Conservation (phyloP, 2,888 invertebrate species). For the Melinopterus prodromus region DNA sequence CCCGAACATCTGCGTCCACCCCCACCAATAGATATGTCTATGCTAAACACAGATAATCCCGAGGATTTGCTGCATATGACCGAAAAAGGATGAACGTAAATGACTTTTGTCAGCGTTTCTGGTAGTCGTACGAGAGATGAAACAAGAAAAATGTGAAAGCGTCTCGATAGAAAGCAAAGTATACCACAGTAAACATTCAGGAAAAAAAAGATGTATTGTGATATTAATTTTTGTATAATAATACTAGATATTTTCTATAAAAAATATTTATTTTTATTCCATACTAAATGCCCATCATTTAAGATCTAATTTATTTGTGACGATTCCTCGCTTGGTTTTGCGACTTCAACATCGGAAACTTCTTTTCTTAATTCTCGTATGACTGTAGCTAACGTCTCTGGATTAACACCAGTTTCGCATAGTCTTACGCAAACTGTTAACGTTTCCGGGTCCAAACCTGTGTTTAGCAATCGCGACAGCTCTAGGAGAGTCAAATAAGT, state of each 20-base stretch:
- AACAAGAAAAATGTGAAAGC: slow-evolving; percentile 84
- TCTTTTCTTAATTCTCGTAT: slow-evolving; percentile 79
- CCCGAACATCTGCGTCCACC: slow-evolving; percentile 91
- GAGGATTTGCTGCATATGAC: slow-evolving; percentile 86
- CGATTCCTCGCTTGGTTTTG: slow-evolving; percentile 30
- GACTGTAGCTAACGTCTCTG: no score
- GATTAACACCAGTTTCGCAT: no score
- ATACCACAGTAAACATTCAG: slow-evolving; percentile 76
- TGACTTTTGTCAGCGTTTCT: slow-evolving; percentile 92
- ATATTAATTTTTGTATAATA: no score
- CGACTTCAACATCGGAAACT: slow-evolving; percentile 58
- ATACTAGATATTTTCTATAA: slow-evolving; percentile 26
- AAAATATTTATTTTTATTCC: slow-evolving; percentile 36
- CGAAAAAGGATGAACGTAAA: slow-evolving; percentile 94
- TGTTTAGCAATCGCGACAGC: slow-evolving; percentile 79
- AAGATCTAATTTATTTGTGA: no score
- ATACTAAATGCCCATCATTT: slow-evolving; percentile 26
- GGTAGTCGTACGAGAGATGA: slow-evolving; percentile 78
- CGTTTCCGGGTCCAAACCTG: slow-evolving; percentile 79
- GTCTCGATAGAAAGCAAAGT: slow-evolving; percentile 91
- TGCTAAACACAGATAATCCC: slow-evolving; percentile 79
- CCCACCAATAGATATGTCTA: slow-evolving; percentile 78
- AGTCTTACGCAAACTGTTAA: no score
- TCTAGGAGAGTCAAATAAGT: slow-evolving; percentile 75
- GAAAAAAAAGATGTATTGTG: slow-evolving; percentile 56